Base-by-base conservation (phyloP, 2,888 invertebrate species). In the Prosopocoilus inquinatus region DNA sequence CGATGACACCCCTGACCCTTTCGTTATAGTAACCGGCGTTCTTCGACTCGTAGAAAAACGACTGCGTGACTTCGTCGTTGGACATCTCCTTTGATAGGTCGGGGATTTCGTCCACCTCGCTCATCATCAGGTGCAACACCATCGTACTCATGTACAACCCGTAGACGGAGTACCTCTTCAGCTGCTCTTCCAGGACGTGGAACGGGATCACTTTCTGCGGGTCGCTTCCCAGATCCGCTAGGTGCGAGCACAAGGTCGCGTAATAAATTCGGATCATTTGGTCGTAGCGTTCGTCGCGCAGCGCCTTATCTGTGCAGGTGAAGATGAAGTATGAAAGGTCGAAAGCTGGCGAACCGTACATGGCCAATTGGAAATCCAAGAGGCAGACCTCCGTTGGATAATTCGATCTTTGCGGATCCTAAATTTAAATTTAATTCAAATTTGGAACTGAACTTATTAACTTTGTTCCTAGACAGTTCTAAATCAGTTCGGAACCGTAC, bases 141-240 rank as follows among this genome's bases (percentile, higher is more conserved):
- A 59, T 60, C 52, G 66, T 64, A 5, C 59, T 49, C 13, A 61
- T 57, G 32, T 50, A 33, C 9, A 66, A 60, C 12, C 66, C 71
- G 33, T 59, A 67, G 38, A 52, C 60, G 8, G 67, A 64, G 53
- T 65, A 71, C 52, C 56, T 59, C 9, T 62, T 49, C 36, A 73
- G 45, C 16, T 74, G 70, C 35, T 64, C 55, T 9, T 57, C 9
- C 5, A 73, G 47, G 12, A 50, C 58, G 9, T 63, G 60, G 35
- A 59, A 67, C 0, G 74, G 69, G 51, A 71, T 70, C 8, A 70
- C 46, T n/a, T 59, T 56, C 4, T 65, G 54, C 3, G 67, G 58
- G 53, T 71, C 64, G 9, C 66, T 61, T n/a, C 65, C 66, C n/a
- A 67, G 64, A 45, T 59, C 52, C 28, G 35, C 38, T 2, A 72